These are phyloP conservation scores for Nyctibius bracteatus DNA, from an alignment of 2,113 vertebrate genomes.

Conservation along the genomic window DNA sequence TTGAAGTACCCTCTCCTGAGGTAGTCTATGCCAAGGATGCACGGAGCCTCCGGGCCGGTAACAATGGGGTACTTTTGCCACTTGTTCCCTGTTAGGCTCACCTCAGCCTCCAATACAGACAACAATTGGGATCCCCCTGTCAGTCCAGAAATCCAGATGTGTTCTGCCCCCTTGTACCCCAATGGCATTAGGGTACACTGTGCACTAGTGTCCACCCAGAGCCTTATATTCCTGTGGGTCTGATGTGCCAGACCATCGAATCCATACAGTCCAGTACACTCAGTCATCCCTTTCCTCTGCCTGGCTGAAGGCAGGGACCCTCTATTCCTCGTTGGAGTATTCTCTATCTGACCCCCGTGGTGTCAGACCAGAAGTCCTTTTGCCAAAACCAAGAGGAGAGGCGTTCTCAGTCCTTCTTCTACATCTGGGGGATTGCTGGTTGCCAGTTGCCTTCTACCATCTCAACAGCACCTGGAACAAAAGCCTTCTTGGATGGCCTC, in stretches of 20 bases:
- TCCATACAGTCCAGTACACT: too few species aligned
- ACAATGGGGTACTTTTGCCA: background rate
- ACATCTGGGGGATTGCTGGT: background rate
- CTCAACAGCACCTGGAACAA: background rate
- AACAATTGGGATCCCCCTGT: too few species aligned
- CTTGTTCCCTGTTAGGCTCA: background rate
- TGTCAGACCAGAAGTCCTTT: background rate
- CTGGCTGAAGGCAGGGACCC: background rate
- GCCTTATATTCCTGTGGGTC: too few species aligned
- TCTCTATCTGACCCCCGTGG: background rate
- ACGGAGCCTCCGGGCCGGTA: background rate
- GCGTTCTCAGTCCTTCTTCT: background rate
- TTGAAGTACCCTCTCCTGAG: background rate
- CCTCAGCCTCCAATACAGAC: too few species aligned
- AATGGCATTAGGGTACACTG: too few species aligned
- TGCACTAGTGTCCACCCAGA: too few species aligned
- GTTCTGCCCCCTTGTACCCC: too few species aligned
- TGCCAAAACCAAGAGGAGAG: background rate
- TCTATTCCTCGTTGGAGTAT: background rate
- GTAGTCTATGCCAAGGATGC: background rate
- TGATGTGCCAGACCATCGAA: too few species aligned
- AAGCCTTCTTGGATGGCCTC: background rate
- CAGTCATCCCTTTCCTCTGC: too few species aligned
- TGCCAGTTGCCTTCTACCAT: background rate
- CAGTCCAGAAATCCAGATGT: too few species aligned